Percentiles rank a stretch among this genome's conserved stretches.
Conservation (phyloP, 2,888 invertebrate species). For the Periphyllus acericola region DNA sequence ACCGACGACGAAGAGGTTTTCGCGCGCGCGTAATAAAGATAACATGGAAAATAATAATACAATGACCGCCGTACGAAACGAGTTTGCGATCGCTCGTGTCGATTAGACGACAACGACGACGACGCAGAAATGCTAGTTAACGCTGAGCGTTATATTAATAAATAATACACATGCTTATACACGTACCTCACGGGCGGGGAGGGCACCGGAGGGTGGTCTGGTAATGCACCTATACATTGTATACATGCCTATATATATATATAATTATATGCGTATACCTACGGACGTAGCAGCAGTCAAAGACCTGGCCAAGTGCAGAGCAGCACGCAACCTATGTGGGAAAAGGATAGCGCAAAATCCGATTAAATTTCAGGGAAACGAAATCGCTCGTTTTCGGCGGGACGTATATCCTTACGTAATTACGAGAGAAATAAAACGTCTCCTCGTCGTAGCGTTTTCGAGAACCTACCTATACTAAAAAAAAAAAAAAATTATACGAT, state of each 20-base stretch:
- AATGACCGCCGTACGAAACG: not conserved
- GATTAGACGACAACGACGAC: not conserved
- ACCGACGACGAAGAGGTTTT: not conserved
- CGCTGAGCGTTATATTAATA: not conserved
- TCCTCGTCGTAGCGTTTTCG: too few species aligned
- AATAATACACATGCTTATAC: not conserved
- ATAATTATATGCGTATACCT: not conserved
- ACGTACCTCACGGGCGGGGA: not conserved
- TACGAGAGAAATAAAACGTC: too few species aligned
- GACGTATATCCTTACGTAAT: too few species aligned
- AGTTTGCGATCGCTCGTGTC: constrained; percentile 23
- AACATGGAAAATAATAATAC: not conserved
- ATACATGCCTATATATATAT: not conserved
- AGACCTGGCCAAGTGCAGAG: not conserved
- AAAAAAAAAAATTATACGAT: too few species aligned
- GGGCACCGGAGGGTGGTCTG: not conserved
- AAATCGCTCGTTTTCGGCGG: too few species aligned
- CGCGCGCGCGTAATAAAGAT: not conserved
- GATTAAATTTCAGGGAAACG: too few species aligned
- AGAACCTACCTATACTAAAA: too few species aligned
- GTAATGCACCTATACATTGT: too few species aligned
- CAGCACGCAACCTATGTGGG: not conserved
- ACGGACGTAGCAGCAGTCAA: not conserved
- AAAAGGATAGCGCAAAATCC: not conserved
- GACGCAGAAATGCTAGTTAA: not conserved